Conservation (phyloP, 2,113 vertebrate genomes). For the Caloenas nicobarica region DNA sequence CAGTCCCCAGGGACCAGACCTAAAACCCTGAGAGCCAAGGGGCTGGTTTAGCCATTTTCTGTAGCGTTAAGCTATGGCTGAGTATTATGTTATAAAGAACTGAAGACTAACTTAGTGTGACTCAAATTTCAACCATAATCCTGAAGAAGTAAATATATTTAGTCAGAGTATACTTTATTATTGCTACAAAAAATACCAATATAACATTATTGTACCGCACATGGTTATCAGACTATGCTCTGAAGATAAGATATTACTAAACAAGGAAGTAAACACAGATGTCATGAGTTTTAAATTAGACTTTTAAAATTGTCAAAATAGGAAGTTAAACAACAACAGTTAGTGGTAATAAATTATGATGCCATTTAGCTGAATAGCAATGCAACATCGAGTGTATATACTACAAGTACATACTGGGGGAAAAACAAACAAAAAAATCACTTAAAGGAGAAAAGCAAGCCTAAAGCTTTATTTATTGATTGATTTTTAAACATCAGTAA, state of each 20-base stretch:
- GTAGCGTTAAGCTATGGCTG: accelerated
- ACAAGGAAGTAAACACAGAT: constrained; percentile 71
- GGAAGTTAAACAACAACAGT: constrained; percentile 49
- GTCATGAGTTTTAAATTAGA: constrained; percentile 65
- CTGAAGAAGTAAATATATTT: neutral
- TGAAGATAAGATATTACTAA: constrained; percentile 64
- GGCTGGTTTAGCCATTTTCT: neutral
- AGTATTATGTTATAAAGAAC: neutral
- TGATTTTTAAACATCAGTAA: neutral
- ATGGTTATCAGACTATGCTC: constrained; percentile 41
- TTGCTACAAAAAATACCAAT: constrained; percentile 32
- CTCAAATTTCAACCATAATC: neutral
- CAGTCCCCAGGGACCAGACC: neutral
- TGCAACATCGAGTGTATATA: neutral
- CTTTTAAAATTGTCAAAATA: constrained; percentile 66
- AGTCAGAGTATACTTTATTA: neutral
- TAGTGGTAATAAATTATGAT: constrained; percentile 28
- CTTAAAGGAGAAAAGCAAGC: neutral
- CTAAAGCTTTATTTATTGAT: neutral
- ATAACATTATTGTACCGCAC: constrained; percentile 28
- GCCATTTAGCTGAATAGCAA: neutral
- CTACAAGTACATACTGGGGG: neutral
- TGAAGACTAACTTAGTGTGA: neutral
- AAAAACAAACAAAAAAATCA: neutral
- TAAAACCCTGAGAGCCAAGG: neutral